Evolutionary conservation across 1,140 invertebrate genomes (phyloP).

Genomic region (Saccostrea glomerata): DNA sequence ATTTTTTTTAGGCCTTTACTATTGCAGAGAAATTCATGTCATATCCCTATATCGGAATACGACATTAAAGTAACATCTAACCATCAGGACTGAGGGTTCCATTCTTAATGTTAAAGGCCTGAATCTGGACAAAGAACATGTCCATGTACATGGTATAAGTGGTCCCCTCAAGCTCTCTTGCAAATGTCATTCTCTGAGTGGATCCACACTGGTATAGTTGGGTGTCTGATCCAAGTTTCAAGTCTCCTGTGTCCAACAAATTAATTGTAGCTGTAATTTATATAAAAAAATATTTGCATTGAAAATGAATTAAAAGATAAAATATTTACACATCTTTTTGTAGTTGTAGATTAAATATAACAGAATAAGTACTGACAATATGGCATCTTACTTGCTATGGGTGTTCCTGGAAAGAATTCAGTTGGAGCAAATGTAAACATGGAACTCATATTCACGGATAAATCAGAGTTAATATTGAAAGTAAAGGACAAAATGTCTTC

Average conservation of each 20-base stretch:
- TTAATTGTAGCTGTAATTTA: not conserved
- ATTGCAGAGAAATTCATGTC: too few relatives aligned
- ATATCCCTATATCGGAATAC: too few relatives aligned
- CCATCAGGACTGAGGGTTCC: too few relatives aligned
- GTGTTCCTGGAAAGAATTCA: not conserved
- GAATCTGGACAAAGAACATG: too few relatives aligned
- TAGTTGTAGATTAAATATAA: not conserved
- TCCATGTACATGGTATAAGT: too few relatives aligned
- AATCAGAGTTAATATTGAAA: not conserved
- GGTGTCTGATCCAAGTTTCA: too few relatives aligned
- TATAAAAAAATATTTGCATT: not conserved
- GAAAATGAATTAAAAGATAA: not conserved
- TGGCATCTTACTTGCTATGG: not conserved
- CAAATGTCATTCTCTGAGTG: too few relatives aligned
- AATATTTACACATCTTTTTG: not conserved
- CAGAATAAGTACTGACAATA: not conserved
- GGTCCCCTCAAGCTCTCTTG: too few relatives aligned
- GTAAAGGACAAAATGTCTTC: not conserved
- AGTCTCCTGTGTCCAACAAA: not conserved
- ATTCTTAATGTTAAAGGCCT: too few relatives aligned
- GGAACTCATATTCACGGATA: not conserved
- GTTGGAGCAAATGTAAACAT: not conserved
- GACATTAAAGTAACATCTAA: too few relatives aligned
- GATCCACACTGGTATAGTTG: too few relatives aligned
- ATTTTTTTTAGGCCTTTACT: too few relatives aligned